phyloP scores from a whole-genome alignment of 2,888 invertebrate genomes.

The Pterostichus madidus region DNA sequence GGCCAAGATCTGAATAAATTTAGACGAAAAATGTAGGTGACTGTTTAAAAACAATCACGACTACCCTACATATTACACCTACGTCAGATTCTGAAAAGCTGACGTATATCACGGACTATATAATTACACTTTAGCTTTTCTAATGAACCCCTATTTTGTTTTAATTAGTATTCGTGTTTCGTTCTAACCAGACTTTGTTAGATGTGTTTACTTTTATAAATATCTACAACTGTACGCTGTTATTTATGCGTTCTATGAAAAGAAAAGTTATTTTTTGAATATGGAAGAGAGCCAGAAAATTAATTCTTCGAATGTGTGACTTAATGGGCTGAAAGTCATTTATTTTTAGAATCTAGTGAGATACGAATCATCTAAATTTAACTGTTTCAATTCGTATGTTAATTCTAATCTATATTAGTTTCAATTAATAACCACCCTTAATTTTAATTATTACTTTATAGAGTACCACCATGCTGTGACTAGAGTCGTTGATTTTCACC shows the following conservation, averaged over 20 bases:
- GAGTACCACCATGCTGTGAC: too few relatives aligned
- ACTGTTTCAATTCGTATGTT: too few relatives aligned
- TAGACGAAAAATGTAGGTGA: conserved; percentile 11
- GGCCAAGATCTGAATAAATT: conserved; percentile 5
- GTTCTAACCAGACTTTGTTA: not conserved
- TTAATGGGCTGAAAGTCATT: not conserved
- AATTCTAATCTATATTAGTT: too few relatives aligned
- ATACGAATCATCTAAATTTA: not conserved
- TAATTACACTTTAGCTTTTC: conserved; percentile 6
- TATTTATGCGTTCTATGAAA: not conserved
- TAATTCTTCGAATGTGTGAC: not conserved
- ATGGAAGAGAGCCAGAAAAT: not conserved
- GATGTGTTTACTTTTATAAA: not conserved
- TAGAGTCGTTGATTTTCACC: too few relatives aligned
- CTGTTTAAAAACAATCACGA: conserved; percentile 4
- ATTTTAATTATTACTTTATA: too few relatives aligned
- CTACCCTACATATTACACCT: not conserved
- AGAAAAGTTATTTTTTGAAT: conserved; percentile 10
- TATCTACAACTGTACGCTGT: not conserved
- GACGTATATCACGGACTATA: not conserved
- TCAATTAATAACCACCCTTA: too few relatives aligned
- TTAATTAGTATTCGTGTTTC: conserved; percentile 6
- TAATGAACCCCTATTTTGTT: conserved; percentile 21
- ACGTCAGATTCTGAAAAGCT: conserved; percentile 22
- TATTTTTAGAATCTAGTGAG: conserved; percentile 5